Percentiles rank a stretch among this genome's conserved stretches.
Conservation (phyloP, 1,140 invertebrate genomes). For the Melanaphis sacchari region DNA sequence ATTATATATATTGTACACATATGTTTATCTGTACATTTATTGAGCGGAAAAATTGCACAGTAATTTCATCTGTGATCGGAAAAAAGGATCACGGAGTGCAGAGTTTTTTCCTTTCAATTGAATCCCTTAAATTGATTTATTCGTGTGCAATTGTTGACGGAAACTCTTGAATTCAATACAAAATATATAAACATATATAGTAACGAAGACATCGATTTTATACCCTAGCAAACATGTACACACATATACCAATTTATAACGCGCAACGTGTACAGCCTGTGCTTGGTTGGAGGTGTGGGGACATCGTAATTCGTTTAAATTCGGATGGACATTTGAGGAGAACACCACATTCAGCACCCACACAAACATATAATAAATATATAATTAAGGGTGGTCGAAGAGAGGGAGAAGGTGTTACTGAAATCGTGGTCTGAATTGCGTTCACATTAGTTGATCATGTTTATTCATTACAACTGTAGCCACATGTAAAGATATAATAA, state of each 20-base stretch:
- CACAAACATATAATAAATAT: background rate
- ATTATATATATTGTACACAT: too few species aligned
- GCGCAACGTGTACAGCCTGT: background rate
- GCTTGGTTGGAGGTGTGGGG: too few species aligned
- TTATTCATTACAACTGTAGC: background rate
- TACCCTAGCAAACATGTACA: background rate
- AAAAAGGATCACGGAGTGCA: background rate
- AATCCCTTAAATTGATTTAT: conserved; percentile 24
- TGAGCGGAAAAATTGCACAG: background rate
- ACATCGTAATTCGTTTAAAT: conserved; percentile 29
- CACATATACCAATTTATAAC: background rate
- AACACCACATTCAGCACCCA: background rate
- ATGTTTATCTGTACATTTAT: too few species aligned
- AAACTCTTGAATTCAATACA: conserved; percentile 10
- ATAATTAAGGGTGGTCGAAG: background rate
- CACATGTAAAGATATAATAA: background rate
- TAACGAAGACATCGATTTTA: background rate
- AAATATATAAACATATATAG: background rate
- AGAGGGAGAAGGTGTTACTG: background rate
- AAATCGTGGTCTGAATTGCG: background rate
- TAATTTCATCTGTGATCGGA: background rate
- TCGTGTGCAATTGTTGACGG: background rate
- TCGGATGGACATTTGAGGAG: background rate
- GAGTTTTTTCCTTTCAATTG: conserved; percentile 9
- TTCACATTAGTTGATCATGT: background rate